Percentiles rank a stretch among this genome's conserved stretches.
Evolutionary conservation across 2,888 invertebrate species (phyloP).

Genomic region (Oxyteleia sp.): DNA sequence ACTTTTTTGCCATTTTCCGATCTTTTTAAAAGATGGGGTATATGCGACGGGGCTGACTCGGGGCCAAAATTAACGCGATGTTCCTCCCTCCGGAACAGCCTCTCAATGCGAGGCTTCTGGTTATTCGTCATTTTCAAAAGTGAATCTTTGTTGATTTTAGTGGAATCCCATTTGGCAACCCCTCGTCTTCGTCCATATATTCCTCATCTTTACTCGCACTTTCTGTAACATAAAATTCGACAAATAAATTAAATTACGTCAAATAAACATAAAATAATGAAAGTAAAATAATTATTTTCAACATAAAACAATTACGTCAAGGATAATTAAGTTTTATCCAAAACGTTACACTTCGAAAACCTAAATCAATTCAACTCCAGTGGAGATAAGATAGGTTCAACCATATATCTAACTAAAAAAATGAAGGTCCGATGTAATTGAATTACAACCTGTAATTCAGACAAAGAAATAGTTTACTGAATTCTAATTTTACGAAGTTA

Average conservation of each 20-base stretch:
- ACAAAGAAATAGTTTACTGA: no score
- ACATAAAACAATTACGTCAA: no score
- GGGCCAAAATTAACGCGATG: slow-evolving; percentile 87
- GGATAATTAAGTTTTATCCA: no score
- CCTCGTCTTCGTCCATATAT: slow-evolving; percentile 83
- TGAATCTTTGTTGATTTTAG: slow-evolving; percentile 51
- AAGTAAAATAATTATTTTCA: neutral
- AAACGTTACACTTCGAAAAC: no score
- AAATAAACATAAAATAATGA: neutral
- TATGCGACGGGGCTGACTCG: slow-evolving; percentile 89
- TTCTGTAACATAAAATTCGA: slow-evolving; percentile 87
- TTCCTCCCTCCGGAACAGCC: slow-evolving; percentile 77
- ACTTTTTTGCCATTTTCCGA: slow-evolving; percentile 92
- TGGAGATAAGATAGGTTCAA: no score
- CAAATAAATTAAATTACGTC: neutral
- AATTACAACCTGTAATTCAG: no score
- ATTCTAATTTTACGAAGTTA: no score
- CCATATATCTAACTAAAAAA: no score
- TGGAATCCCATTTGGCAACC: slow-evolving; percentile 40
- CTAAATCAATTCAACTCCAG: no score
- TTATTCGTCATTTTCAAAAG: slow-evolving; percentile 78
- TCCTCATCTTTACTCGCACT: slow-evolving; percentile 90
- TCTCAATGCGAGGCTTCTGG: slow-evolving; percentile 73
- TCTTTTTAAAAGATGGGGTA: slow-evolving; percentile 89
- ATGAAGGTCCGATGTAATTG: no score